These are phyloP conservation scores for Pseudomyrmex gracilis DNA, from an alignment of 1,140 invertebrate genomes.

Conservation along the genomic window DNA sequence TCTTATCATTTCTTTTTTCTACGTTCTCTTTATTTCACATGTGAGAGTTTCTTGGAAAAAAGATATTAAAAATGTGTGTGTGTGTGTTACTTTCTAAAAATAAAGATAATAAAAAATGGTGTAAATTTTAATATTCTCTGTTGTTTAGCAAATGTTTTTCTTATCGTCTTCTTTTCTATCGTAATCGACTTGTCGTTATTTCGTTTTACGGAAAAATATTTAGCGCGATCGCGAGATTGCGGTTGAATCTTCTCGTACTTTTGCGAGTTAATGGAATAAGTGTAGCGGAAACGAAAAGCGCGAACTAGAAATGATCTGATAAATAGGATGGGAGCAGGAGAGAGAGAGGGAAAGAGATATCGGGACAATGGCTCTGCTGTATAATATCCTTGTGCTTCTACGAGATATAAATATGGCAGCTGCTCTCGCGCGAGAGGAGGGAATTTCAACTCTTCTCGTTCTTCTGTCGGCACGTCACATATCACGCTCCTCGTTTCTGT, in stretches of 20 bases:
- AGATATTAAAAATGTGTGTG: too few relatives aligned
- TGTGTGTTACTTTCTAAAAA: too few relatives aligned
- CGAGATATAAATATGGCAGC: slow-evolving; percentile 50
- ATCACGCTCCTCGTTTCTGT: slow-evolving; percentile 15
- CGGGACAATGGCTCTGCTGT: not conserved
- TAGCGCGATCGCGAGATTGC: slow-evolving; percentile 10
- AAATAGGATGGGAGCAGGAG: not conserved
- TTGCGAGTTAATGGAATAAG: slow-evolving; percentile 9
- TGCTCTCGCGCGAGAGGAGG: not conserved
- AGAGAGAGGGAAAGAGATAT: slow-evolving; percentile 6
- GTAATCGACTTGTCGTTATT: slow-evolving; percentile 7
- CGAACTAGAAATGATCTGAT: not conserved
- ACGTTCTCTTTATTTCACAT: too few relatives aligned
- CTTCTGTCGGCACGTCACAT: slow-evolving; percentile 38
- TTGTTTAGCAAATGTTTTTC: not conserved
- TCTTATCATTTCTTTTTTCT: too few relatives aligned
- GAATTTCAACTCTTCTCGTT: slow-evolving; percentile 43
- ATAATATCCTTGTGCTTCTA: slow-evolving; percentile 10
- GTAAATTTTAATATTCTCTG: too few relatives aligned
- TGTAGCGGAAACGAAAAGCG: not conserved
- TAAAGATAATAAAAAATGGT: not conserved
- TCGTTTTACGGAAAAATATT: slow-evolving; percentile 28
- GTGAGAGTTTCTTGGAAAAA: too few relatives aligned
- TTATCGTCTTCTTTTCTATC: not conserved
- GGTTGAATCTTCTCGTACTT: not conserved